Conservation (phyloP, 2,797 vertebrate species). For the Xyrichtys novacula region DNA sequence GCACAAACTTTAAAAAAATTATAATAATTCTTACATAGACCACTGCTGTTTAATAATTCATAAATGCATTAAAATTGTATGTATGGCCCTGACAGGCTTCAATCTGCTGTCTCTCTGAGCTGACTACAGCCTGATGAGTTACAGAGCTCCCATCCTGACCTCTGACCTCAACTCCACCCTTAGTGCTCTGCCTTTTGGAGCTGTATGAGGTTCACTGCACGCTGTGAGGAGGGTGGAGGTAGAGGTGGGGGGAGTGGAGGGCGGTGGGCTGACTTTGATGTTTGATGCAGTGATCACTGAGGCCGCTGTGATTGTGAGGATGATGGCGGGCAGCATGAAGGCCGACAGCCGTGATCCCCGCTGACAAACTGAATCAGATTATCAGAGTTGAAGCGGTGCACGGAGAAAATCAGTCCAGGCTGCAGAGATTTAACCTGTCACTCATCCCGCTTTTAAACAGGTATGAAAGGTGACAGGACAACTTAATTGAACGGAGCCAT, state of each 20-base stretch:
- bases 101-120: not conserved
- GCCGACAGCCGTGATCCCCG: conserved; percentile 30
- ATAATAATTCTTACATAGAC: too few species aligned
- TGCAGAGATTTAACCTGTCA: conserved; percentile 35
- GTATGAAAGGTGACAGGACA: conserved; percentile 39
- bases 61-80: too few species aligned
- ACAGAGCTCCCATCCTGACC: conserved; percentile 3
- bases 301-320: conserved; percentile 15
- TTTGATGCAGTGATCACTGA: conserved; percentile 16
- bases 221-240: not conserved
- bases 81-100: too few species aligned
- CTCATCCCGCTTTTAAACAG: conserved; percentile 20
- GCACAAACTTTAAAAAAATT: too few species aligned
- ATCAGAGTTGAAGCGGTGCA: conserved; percentile 17
- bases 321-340: conserved; percentile 19
- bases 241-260: not conserved
- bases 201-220: not conserved
- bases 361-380: conserved; percentile 50
- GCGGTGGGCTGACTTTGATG: conserved; percentile 23
- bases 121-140: not conserved
- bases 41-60: too few species aligned
- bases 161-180: conserved; percentile 8
- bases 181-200: conserved; percentile 9
- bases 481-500: conserved; percentile 16
- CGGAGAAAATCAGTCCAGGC: conserved; percentile 7